These are phyloP conservation scores for Mastigias papua DNA, from an alignment of 30 jellyfish, hydroid and myxozoan species.

Conservation along the genomic window DNA sequence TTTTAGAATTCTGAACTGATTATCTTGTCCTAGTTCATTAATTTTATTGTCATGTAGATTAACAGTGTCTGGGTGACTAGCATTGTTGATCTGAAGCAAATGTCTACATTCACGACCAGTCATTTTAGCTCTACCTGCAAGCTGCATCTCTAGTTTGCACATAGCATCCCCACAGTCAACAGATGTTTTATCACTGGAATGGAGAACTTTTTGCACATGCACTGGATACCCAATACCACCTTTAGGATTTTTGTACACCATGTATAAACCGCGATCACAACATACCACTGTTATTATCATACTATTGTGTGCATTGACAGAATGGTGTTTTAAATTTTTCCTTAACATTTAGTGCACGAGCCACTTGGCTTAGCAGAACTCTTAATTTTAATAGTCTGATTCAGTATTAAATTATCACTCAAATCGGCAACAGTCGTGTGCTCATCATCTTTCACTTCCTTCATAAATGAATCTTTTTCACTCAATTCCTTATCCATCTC, in stretches of 20 bases:
- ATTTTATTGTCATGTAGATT: background rate
- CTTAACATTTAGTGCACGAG: background rate
- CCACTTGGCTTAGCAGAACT: background rate
- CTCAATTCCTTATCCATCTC: too few species aligned
- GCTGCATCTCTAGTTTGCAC: too few species aligned
- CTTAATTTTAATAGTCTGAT: background rate
- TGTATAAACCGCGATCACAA: constrained; percentile 40
- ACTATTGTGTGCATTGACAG: background rate
- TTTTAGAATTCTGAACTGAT: background rate
- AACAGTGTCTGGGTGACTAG: constrained; percentile 12
- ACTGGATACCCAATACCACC: too few species aligned
- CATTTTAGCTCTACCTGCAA: too few species aligned
- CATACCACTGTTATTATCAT: constrained; percentile 5
- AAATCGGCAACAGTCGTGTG: too few species aligned
- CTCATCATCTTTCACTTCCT: background rate
- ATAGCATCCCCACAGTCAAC: too few species aligned
- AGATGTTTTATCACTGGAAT: too few species aligned
- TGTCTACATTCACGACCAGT: too few species aligned
- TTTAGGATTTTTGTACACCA: constrained; percentile 17
- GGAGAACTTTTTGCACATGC: too few species aligned
- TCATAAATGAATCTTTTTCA: background rate
- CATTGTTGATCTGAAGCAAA: constrained; percentile 34
- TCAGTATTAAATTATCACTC: background rate
- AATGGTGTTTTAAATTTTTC: constrained; percentile 16
- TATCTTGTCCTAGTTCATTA: background rate